Evolutionary conservation across 2,888 invertebrate species (phyloP).

Genomic region (Rambutsinella grinnellia): DNA sequence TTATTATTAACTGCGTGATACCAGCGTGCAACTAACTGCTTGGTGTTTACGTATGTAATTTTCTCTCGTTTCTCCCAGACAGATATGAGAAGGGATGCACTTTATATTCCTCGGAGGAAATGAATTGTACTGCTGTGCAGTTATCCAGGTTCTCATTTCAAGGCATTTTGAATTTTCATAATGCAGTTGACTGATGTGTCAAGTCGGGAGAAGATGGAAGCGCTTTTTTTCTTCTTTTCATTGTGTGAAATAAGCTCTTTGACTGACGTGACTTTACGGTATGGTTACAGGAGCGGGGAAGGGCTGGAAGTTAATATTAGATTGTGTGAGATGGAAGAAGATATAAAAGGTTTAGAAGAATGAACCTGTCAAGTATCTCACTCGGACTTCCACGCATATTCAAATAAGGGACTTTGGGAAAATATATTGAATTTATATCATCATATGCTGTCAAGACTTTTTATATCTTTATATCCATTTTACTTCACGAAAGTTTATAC

Average conservation of each 20-base stretch:
- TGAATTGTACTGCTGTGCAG: too few relatives aligned
- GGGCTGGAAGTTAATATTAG: not conserved
- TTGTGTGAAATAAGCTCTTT: conserved; percentile 6
- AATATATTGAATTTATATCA: not conserved
- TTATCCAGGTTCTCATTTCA: not conserved
- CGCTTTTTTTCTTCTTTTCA: conserved; percentile 13
- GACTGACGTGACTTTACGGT: not conserved
- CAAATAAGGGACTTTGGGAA: not conserved
- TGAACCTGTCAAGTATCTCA: conserved; percentile 43
- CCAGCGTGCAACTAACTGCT: not conserved
- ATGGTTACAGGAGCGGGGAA: not conserved
- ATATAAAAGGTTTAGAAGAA: conserved; percentile 7
- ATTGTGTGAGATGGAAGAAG: not conserved
- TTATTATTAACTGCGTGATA: conserved; percentile 19
- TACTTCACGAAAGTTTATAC: not conserved
- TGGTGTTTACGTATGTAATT: not conserved
- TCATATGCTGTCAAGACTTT: not conserved
- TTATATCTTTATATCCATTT: not conserved
- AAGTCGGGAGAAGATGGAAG: conserved; percentile 14
- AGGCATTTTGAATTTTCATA: too few relatives aligned
- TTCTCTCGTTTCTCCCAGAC: too few relatives aligned
- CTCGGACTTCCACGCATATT: conserved; percentile 27
- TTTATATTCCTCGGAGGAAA: not conserved
- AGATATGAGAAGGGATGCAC: not conserved
- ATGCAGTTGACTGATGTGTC: not conserved